A percentile compares a stretch with the other conserved stretches of the same genome.
Evolutionary conservation across 2,888 invertebrate genomes (phyloP).

Genomic region (Drosophila nr. fundita): DNA sequence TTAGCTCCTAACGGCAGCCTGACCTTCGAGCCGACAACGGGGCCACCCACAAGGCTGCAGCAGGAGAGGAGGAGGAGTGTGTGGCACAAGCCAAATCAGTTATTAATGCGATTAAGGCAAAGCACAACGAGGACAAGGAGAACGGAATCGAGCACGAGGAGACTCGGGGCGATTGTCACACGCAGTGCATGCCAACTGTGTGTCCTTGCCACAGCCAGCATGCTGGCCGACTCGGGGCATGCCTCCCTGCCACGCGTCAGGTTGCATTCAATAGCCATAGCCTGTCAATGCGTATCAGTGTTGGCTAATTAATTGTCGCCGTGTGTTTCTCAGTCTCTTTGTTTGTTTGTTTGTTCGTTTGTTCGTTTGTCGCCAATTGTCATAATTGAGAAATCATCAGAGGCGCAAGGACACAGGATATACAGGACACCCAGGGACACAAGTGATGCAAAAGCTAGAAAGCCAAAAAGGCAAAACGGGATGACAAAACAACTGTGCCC

Average conservation of each 20-base stretch:
- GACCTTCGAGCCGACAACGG: conserved; percentile 32
- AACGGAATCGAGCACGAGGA: not conserved
- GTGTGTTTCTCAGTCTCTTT: conserved; percentile 20
- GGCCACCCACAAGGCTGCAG: conserved; percentile 54
- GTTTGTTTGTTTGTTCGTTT: conserved; percentile 19
- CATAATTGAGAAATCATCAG: conserved; percentile 78
- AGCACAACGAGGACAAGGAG: conserved; percentile 39
- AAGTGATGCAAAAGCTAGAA: conserved; percentile 6
- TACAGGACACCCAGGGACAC: conserved; percentile 31
- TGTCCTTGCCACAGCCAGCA: conserved; percentile 36
- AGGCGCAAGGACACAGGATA: conserved; percentile 42
- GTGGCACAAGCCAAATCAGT: conserved; percentile 66
- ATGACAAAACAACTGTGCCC: conserved; percentile 32
- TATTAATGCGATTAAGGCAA: conserved; percentile 66
- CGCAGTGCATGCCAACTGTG: conserved; percentile 38
- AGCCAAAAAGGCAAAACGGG: conserved; percentile 12
- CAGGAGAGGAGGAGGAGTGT: conserved; percentile 48
- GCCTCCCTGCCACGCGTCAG: conserved; percentile 74
- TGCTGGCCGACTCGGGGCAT: conserved; percentile 7
- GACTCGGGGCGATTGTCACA: conserved; percentile 18
- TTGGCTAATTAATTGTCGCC: conserved; percentile 72
- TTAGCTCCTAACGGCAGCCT: not conserved
- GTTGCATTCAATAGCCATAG: conserved; percentile 39
- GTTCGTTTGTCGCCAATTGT: conserved; percentile 62
- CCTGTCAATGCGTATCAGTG: conserved; percentile 50